Conservation (phyloP, 1,140 invertebrate genomes). For the Ceratina japonica region DNA sequence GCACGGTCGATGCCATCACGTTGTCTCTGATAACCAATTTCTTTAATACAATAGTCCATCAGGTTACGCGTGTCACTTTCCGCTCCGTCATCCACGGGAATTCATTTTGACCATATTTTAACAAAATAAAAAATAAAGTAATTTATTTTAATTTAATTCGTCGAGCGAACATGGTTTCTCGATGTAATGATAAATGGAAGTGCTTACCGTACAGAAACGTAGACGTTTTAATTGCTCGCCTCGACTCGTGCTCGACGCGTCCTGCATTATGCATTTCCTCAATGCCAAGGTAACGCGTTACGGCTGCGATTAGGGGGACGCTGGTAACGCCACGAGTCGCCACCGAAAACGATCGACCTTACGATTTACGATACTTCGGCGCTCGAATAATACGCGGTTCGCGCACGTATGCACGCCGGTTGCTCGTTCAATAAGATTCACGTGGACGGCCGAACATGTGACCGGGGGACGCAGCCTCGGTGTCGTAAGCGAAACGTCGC, state of each 20-base stretch:
- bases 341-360: slow-evolving; percentile 40
- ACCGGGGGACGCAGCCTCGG: not conserved
- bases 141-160: too few species aligned
- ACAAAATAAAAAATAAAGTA: too few species aligned
- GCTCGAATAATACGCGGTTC: slow-evolving; percentile 15
- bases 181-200: too few species aligned
- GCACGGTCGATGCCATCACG: slow-evolving; percentile 15
- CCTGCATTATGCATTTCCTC: slow-evolving; percentile 36
- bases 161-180: too few species aligned
- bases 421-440: slow-evolving; percentile 51
- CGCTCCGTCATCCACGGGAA: too few species aligned
- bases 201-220: not conserved
- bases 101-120: too few species aligned
- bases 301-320: too few species aligned
- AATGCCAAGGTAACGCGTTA: slow-evolving; percentile 25
- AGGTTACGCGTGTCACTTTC: too few species aligned
- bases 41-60: too few species aligned
- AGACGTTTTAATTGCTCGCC: slow-evolving; percentile 2
- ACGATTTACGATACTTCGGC: slow-evolving; percentile 33
- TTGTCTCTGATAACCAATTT: too few species aligned
- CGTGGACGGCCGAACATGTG: slow-evolving; percentile 25
- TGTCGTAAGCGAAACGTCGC: slow-evolving; percentile 3
- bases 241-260: not conserved
- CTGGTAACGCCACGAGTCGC: not conserved
- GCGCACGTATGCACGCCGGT: not conserved